phyloP scores from a whole-genome alignment of 2,113 vertebrate genomes.

The Channa maculata region DNA sequence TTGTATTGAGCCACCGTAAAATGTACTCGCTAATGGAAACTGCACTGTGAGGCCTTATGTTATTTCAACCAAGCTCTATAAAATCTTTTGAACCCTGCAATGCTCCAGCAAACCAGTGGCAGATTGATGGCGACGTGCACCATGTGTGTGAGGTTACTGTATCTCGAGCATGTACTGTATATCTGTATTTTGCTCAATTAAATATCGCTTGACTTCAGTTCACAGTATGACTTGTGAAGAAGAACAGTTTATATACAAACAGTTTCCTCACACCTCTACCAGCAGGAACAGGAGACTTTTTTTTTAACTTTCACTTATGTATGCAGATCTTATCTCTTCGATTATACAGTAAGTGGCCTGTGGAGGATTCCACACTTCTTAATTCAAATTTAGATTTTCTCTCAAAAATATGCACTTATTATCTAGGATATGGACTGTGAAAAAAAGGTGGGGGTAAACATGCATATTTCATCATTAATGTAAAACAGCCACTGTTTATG shows the following conservation, averaged over 20 bases:
- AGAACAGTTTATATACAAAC: not conserved
- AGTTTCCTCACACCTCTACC: slow-evolving; percentile 1
- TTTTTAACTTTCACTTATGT: slow-evolving; percentile 28
- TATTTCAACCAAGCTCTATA: slow-evolving; percentile 35
- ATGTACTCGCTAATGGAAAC: slow-evolving; percentile 39
- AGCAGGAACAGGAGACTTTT: slow-evolving; percentile 6
- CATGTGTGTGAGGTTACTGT: slow-evolving; percentile 28
- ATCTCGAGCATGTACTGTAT: slow-evolving; percentile 13
- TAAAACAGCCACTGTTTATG: slow-evolving; percentile 16
- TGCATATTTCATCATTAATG: slow-evolving; percentile 22
- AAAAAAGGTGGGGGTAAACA: slow-evolving; percentile 3
- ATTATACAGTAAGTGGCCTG: slow-evolving; percentile 33
- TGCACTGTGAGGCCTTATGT: slow-evolving; percentile 5
- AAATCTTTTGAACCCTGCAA: slow-evolving; percentile 24
- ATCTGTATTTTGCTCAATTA: slow-evolving; percentile 13
- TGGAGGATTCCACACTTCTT: slow-evolving; percentile 2
- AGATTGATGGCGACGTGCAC: slow-evolving; percentile 30
- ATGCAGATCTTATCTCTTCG: slow-evolving; percentile 39
- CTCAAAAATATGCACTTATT: slow-evolving; percentile 21
- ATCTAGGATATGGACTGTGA: not conserved
- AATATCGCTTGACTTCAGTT: slow-evolving; percentile 39
- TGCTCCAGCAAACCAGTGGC: slow-evolving; percentile 21
- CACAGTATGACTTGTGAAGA: not conserved
- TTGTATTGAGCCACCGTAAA: slow-evolving; percentile 32
- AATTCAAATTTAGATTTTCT: slow-evolving; percentile 15